Percentiles rank a stretch among this genome's conserved stretches.
Evolutionary conservation across 2,113 vertebrate species (phyloP).

Genomic region (Leucopternis melanops): DNA sequence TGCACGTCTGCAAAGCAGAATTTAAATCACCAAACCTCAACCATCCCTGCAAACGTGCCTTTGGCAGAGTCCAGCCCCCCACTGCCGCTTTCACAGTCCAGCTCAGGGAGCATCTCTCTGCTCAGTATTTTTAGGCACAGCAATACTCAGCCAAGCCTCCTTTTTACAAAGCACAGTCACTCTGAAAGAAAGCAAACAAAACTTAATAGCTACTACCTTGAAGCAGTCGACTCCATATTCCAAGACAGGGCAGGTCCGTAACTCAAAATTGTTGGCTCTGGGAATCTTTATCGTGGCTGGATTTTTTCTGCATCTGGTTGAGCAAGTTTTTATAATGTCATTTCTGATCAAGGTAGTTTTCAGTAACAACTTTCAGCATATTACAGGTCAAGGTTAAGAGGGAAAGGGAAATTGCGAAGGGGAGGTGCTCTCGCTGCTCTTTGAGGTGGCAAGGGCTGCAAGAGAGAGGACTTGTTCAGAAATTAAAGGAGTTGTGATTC

Average conservation of each 20-base stretch:
- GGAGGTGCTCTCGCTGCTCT: neutral
- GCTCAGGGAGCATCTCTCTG: neutral
- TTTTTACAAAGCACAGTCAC: conserved; percentile 1
- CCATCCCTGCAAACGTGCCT: neutral
- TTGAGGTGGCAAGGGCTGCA: neutral
- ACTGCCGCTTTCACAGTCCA: neutral
- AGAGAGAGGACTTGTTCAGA: neutral
- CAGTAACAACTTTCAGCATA: conserved; percentile 37
- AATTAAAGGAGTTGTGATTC: neutral
- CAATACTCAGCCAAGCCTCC: neutral
- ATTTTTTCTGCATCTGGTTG: neutral
- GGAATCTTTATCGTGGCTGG: neutral
- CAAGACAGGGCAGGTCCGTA: neutral
- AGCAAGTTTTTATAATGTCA: conserved; percentile 11
- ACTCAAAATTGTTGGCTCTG: neutral
- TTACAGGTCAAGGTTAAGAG: conserved; percentile 60
- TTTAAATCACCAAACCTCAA: neutral
- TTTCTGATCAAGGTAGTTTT: conserved; percentile 40
- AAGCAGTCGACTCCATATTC: neutral
- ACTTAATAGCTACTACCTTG: conserved; percentile 14
- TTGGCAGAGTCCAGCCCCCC: neutral
- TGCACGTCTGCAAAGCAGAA: neutral
- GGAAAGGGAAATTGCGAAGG: conserved; percentile 29
- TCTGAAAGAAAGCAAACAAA: conserved; percentile 34
- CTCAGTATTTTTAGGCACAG: neutral